Conservation (phyloP, 2,797 vertebrate species). For the Holocentrus rufus region DNA sequence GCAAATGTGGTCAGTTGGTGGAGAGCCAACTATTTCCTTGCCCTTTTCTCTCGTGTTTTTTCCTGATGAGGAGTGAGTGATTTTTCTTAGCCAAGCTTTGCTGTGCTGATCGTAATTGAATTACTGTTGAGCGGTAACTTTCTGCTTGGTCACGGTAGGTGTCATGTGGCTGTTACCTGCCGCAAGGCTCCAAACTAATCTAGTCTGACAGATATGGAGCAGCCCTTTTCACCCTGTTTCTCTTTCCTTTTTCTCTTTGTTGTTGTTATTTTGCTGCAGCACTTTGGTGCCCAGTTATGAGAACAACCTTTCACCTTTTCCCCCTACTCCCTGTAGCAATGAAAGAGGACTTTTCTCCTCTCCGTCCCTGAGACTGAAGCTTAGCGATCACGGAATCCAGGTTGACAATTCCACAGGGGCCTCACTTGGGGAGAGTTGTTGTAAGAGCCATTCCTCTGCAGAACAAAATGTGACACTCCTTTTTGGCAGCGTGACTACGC, state of each 20-base stretch:
- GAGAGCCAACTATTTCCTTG: conserved; percentile 64
- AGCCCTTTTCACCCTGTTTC: conserved; percentile 71
- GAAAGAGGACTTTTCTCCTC: conserved; percentile 61
- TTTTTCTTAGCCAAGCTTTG: conserved; percentile 70
- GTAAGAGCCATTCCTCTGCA: conserved; percentile 61
- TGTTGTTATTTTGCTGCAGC: conserved; percentile 75
- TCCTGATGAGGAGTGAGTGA: conserved; percentile 66
- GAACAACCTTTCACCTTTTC: conserved; percentile 76
- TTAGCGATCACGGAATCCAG: conserved; percentile 67
- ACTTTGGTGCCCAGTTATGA: conserved; percentile 68
- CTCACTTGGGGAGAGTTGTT: conserved; percentile 50
- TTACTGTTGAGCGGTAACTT: conserved; percentile 69
- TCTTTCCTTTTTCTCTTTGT: conserved; percentile 69
- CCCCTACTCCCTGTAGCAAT: conserved; percentile 71
- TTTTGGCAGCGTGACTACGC: conserved; percentile 66
- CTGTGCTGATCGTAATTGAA: conserved; percentile 69
- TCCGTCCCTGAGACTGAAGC: conserved; percentile 60
- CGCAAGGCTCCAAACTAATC: conserved; percentile 67
- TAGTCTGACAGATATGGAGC: conserved; percentile 76
- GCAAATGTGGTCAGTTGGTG: conserved; percentile 74
- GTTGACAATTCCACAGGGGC: conserved; percentile 60
- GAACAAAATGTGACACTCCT: conserved; percentile 75
- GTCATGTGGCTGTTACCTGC: conserved; percentile 73
- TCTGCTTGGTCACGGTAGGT: conserved; percentile 78
- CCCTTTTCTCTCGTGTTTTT: conserved; percentile 72